phyloP scores from a whole-genome alignment of 2,797 vertebrate species.

The Florisuga fusca region DNA sequence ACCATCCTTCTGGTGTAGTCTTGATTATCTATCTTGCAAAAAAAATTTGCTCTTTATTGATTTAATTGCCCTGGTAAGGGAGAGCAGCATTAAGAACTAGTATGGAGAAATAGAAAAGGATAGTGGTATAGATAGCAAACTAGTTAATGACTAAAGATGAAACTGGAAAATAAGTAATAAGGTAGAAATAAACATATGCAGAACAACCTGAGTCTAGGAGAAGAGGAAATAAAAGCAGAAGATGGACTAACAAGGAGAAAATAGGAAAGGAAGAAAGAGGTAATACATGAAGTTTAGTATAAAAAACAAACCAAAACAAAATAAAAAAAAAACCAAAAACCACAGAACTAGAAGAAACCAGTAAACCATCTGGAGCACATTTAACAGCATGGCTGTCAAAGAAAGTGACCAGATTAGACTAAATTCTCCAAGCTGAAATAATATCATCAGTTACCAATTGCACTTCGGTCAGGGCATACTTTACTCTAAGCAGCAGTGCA shows the following conservation, averaged over 20 bases:
- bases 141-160: not conserved
- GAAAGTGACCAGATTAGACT: not conserved
- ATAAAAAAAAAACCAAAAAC: too few species aligned
- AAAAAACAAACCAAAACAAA: not conserved
- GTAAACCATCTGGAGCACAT: not conserved
- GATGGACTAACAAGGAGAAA: not conserved
- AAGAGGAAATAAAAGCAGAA: not conserved
- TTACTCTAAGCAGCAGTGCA: not conserved
- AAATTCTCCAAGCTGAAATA: not conserved
- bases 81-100: not conserved
- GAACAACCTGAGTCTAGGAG: not conserved
- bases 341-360: not conserved
- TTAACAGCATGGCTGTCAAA: not conserved
- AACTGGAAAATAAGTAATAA: not conserved
- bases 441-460: not conserved
- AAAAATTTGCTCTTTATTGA: not conserved
- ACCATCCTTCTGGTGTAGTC: not conserved
- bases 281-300: not conserved
- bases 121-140: not conserved
- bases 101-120: not conserved
- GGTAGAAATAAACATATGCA: not conserved
- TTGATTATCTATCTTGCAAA: not conserved
- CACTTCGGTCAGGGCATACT: not conserved
- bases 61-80: not conserved
- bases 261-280: not conserved